These are phyloP conservation scores for Drosophila sucinea DNA, from an alignment of 1,140 invertebrate genomes.

Conservation along the genomic window DNA sequence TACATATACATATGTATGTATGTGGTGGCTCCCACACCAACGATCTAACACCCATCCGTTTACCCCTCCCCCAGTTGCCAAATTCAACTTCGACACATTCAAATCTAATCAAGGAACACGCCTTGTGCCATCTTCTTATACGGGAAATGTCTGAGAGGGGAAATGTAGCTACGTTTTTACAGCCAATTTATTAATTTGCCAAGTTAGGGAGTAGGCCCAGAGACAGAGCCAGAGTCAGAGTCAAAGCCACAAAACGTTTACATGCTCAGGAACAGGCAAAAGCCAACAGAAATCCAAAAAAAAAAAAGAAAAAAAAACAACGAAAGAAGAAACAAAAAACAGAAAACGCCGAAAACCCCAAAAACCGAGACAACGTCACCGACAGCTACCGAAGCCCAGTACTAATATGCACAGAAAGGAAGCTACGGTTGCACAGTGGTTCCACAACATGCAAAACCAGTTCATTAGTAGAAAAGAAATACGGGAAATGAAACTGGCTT, in stretches of 20 bases:
- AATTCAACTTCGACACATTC: constrained; percentile 48
- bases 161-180: constrained; percentile 57
- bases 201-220: constrained; percentile 42
- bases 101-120: constrained; percentile 69
- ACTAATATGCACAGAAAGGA: constrained; percentile 38
- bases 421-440: constrained; percentile 3
- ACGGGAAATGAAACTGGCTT: too few species aligned
- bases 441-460: neutral
- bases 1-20: neutral
- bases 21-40: constrained; percentile 10
- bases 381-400: constrained; percentile 11
- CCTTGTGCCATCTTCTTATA: constrained; percentile 44
- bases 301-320: constrained; percentile 21
- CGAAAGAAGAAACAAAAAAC: constrained; percentile 10
- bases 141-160: neutral
- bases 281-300: constrained; percentile 19
- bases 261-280: constrained; percentile 41
- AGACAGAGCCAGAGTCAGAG: constrained; percentile 29
- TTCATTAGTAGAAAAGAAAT: too few species aligned
- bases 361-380: constrained; percentile 2
- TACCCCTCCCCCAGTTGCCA: constrained; percentile 42
- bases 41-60: constrained; percentile 32
- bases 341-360: constrained; percentile 26
- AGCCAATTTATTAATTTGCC: constrained; percentile 77
- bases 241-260: constrained; percentile 66